Base-by-base conservation (phyloP, 2,888 invertebrate genomes). In the Matsumyia berberina region DNA sequence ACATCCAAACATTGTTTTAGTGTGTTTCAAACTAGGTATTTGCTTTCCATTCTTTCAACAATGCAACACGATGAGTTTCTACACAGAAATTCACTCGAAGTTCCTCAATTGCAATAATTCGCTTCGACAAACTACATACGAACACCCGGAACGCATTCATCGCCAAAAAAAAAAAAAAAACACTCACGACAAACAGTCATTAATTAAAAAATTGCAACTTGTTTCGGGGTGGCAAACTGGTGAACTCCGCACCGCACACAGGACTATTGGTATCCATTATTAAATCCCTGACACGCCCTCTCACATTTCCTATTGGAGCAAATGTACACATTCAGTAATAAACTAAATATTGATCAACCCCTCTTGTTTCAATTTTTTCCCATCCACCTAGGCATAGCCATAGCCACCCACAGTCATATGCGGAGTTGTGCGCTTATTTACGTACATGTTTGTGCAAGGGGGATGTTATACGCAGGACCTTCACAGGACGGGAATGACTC, bases 311-410 rank as follows among this genome's bases (percentile, higher is more conserved):
- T 80, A 86, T 86, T 86, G 86, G 86, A 81, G 80, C 81, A 81
- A 81, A 77, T 72, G 81, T 77, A 81, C 81, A 86, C 86, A 86
- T 76, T 69, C 86, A 86, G 81, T 86, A 86, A 86, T 86, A 86
- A 86, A 86, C 80, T 80, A 76, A 86, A 86, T 86, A 86, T 86
- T 86, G 86, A 86, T 86, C 86, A 86, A 80, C 86, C 81, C 81
- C 76, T 67, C 81, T 81, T 76, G 81, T 74, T 81, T 81, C 76
- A 72, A 81, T 55, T 72, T 66, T n/a, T 33, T 42, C 49, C 51
- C 57, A 53, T 29, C 49, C 58, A 69, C 31, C 35, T 12, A 19
- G n/a, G n/a, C n/a, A n/a, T n/a, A n/a, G n/a, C n/a, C n/a, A n/a
- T n/a, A n/a, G 19, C 35, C 44, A 55, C 39, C 58, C 82, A 55